These are phyloP conservation scores for Ridgeia piscesae DNA, from an alignment of 1,140 invertebrate species.

Conservation along the genomic window DNA sequence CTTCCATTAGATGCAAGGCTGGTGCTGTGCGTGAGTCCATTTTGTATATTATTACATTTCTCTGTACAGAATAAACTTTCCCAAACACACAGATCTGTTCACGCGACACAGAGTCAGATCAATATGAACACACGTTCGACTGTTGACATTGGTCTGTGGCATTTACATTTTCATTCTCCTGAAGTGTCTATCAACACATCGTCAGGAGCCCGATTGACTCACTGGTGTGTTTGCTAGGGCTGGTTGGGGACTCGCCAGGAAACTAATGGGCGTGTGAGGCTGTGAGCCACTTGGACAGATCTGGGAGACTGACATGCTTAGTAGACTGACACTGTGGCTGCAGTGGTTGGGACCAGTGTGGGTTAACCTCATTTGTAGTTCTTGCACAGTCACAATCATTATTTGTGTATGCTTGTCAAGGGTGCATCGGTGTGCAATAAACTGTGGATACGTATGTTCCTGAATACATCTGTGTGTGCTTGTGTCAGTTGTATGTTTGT, in stretches of 20 bases:
- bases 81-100: background rate
- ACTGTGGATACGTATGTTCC: no score
- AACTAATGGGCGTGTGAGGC: background rate
- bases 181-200: background rate
- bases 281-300: background rate
- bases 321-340: background rate
- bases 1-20: no score
- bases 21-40: no score
- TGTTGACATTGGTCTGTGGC: background rate
- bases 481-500: no score
- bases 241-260: background rate
- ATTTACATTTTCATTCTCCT: background rate
- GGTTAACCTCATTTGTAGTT: background rate
- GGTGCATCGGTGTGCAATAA: no score
- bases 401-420: no score
- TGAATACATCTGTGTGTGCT: no score
- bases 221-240: background rate
- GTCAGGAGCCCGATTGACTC: background rate
- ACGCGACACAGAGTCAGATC: background rate
- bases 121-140: background rate
- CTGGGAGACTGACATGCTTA: background rate
- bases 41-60: no score
- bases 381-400: background rate
- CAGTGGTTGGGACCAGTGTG: background rate
- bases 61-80: background rate